These are phyloP conservation scores for Oscheius sp. DNA, from an alignment of 2,888 invertebrate genomes.

Conservation along the genomic window DNA sequence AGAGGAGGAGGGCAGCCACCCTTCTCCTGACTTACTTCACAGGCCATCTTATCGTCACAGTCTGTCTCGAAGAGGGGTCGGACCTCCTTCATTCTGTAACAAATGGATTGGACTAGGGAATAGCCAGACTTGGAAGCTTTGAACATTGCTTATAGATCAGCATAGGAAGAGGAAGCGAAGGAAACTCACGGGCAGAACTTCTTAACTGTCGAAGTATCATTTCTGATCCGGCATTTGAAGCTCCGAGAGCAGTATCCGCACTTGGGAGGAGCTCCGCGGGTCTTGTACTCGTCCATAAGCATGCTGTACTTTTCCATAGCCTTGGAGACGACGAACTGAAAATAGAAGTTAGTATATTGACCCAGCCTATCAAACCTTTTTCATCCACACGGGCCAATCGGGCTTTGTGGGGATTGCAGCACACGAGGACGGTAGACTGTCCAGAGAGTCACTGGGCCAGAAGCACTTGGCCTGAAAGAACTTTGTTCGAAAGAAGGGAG, in stretches of 20 bases:
- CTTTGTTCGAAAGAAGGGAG: neutral
- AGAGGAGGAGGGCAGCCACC: constrained; percentile 40
- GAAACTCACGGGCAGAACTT: constrained; percentile 32
- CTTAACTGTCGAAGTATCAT: constrained; percentile 8
- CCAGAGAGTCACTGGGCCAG: constrained; percentile 33
- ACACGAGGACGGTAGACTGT: constrained; percentile 30
- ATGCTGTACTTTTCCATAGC: constrained; percentile 35
- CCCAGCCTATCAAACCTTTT: constrained; percentile 22
- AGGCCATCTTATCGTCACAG: constrained; percentile 38
- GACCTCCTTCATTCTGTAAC: constrained; percentile 35
- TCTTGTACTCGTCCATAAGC: constrained; percentile 30
- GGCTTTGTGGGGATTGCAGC: constrained; percentile 22
- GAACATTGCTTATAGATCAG: no score
- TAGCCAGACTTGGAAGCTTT: neutral
- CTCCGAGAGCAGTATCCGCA: constrained; percentile 35
- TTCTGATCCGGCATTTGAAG: constrained; percentile 38
- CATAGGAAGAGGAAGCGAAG: no score
- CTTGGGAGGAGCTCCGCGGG: constrained; percentile 36
- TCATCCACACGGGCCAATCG: constrained; percentile 39
- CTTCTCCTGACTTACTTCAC: constrained; percentile 35
- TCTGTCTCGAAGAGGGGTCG: constrained; percentile 22
- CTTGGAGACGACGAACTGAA: constrained; percentile 38
- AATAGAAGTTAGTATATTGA: neutral
- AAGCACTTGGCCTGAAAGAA: constrained; percentile 37
- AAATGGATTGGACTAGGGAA: neutral